Evolutionary conservation across 2,888 invertebrate species (phyloP), one percentile per base, ranked within the genome.

Genomic region (Theodoxus fluviatilis): DNA sequence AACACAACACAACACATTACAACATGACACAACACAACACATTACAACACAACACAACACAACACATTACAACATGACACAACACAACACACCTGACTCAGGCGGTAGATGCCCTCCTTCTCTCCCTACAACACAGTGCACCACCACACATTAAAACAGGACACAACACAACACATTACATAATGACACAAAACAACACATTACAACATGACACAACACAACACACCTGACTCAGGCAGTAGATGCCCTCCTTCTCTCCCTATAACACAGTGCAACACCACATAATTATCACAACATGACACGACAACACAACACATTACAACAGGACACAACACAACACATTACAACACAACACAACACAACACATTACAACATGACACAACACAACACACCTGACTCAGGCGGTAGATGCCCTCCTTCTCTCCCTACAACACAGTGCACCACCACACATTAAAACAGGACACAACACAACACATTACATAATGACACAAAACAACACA

Each of bases 401-500:
- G 71, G 64, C 71, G 73, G 63, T 73, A 81, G 55, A 74, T 55
- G 25, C 80, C 79, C 63, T 76, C 73, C 40, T 75, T 67, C 15
- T n/a, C 15, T 43, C 9, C 9, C 9, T 12, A 43, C 15, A 15
- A 9, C 43, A 43, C 43, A 12, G 15, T 12, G 43, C 15, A 59
- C 0, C 6, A 6, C 28, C 22, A 59, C 2, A 28, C 18, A 25
- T n/a, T 6, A 22, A n/a, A n/a, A n/a, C n/a, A n/a, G n/a, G n/a
- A n/a, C n/a, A n/a, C n/a, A n/a, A n/a, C n/a, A n/a, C n/a, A n/a
- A n/a, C 31, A 35, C 25, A 33, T 33, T 37, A 6, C 38, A 81
- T 78, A 40, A 80, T 79, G 61, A 80, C n/a, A 18, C 75, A 71
- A n/a, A 73, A 70, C 4, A 78, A 64, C 69, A 78, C 72, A 59